A percentile compares a stretch with the other conserved stretches of the same genome.
These are phyloP conservation scores for Cephalopachus bancanus DNA, from an alignment of 2,797 vertebrate species.

Conservation along the genomic window DNA sequence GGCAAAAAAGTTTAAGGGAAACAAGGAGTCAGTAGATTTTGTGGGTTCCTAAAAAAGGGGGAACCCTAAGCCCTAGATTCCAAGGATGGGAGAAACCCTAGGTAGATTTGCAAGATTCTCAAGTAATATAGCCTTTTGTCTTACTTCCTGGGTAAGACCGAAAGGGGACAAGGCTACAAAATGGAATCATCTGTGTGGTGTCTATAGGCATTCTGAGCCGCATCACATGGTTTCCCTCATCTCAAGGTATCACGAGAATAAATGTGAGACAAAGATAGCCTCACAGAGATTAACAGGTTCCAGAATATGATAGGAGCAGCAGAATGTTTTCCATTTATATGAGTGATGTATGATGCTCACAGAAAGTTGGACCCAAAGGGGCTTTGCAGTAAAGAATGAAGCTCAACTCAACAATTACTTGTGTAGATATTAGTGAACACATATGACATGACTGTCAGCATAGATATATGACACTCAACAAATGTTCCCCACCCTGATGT, in stretches of 20 bases:
- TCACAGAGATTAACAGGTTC: background rate
- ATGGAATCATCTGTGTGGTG: slow-evolving; percentile 2
- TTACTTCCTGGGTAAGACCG: slow-evolving; percentile 21
- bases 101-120: background rate
- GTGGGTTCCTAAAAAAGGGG: background rate
- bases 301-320: background rate
- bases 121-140: background rate
- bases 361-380: background rate
- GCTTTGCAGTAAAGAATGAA: slow-evolving; percentile 18
- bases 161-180: background rate
- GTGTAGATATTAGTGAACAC: slow-evolving; percentile 26
- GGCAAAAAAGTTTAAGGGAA: slow-evolving; percentile 17
- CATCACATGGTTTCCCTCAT: background rate
- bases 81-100: background rate
- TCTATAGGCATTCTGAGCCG: background rate
- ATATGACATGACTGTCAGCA: background rate
- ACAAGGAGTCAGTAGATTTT: slow-evolving; percentile 4
- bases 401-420: background rate
- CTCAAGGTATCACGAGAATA: background rate
- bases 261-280: background rate
- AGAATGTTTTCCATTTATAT: slow-evolving; percentile 25
- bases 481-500: background rate
- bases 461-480: background rate
- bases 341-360: background rate
- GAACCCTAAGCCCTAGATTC: background rate